A percentile compares a stretch with the other conserved stretches of the same genome.
These are phyloP conservation scores for Pygmarrhopalites habei DNA, from an alignment of 1,140 invertebrate species.

Conservation along the genomic window DNA sequence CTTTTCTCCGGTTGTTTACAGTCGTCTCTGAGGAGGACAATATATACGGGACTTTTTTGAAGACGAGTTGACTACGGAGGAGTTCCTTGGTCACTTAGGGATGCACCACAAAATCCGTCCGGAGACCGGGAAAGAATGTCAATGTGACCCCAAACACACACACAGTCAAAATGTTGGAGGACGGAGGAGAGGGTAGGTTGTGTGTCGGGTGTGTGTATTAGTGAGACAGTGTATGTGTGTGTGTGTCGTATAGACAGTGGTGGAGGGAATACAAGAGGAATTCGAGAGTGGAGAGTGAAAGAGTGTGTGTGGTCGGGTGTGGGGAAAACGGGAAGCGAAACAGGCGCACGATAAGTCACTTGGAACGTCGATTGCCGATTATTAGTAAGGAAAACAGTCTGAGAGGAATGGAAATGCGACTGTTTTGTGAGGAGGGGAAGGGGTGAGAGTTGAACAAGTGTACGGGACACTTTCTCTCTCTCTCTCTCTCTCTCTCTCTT, in stretches of 20 bases:
- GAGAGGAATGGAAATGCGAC: conserved; percentile 24
- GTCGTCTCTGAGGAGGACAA: no score
- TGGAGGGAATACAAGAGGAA: neutral
- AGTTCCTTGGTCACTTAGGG: conserved; percentile 14
- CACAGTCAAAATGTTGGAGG: neutral
- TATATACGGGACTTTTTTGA: no score
- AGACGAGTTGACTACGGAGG: no score
- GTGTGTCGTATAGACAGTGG: neutral
- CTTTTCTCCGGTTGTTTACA: no score
- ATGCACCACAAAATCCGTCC: conserved; percentile 22
- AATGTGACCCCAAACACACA: conserved; percentile 5
- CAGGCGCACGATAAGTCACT: conserved; percentile 19
- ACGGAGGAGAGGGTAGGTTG: neutral
- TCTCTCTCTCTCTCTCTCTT: no score
- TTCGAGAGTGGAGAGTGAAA: no score
- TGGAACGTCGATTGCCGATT: conserved; percentile 17
- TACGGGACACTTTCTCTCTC: no score
- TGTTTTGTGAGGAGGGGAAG: neutral
- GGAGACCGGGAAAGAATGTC: conserved; percentile 17
- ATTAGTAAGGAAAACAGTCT: conserved; percentile 28
- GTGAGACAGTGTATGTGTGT: neutral
- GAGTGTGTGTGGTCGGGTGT: no score
- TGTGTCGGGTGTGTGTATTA: neutral
- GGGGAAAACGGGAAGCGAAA: no score
- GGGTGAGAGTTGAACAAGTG: neutral